Percentiles rank a stretch among this genome's conserved stretches.
Conservation (phyloP, 2,797 vertebrate genomes). For the Scolopax bukidnonensis region DNA sequence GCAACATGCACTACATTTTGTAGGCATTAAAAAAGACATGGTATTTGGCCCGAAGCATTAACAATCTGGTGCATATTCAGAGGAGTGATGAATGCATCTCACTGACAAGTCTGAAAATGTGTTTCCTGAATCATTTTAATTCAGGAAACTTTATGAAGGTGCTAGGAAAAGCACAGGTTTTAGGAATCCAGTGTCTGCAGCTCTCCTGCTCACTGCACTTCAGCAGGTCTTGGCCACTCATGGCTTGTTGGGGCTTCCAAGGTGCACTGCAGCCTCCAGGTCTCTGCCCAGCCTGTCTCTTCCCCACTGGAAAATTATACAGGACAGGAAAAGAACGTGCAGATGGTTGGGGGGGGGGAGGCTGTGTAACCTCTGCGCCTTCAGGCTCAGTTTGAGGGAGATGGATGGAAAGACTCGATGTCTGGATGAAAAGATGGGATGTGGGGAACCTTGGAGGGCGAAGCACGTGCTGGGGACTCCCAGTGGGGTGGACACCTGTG, state of each 20-base stretch:
- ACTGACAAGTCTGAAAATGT: not conserved
- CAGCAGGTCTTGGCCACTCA: not conserved
- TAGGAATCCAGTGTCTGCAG: not conserved
- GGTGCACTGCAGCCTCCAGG: rapidly evolving
- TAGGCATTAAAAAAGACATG: slow-evolving; percentile 37
- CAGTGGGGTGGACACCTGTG: rapidly evolving
- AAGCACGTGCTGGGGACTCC: not conserved
- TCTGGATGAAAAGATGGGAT: not conserved
- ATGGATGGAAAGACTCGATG: rapidly evolving
- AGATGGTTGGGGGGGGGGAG: not conserved
- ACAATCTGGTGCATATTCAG: slow-evolving; percentile 28
- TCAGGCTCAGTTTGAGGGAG: not conserved
- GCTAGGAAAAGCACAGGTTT: not conserved
- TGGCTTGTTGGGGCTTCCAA: not conserved
- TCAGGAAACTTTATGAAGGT: not conserved
- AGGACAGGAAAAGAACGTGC: not conserved
- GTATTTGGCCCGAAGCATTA: slow-evolving; percentile 39
- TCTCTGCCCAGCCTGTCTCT: not conserved
- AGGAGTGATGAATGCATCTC: slow-evolving; percentile 3
- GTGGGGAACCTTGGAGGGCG: rapidly evolving
- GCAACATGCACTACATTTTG: not conserved
- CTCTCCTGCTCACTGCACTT: not conserved
- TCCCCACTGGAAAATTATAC: not conserved
- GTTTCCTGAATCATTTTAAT: not conserved
- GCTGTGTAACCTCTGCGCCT: not conserved